Evolutionary conservation across 2,797 vertebrate species (phyloP).

Genomic region (Lerista edwardsae): DNA sequence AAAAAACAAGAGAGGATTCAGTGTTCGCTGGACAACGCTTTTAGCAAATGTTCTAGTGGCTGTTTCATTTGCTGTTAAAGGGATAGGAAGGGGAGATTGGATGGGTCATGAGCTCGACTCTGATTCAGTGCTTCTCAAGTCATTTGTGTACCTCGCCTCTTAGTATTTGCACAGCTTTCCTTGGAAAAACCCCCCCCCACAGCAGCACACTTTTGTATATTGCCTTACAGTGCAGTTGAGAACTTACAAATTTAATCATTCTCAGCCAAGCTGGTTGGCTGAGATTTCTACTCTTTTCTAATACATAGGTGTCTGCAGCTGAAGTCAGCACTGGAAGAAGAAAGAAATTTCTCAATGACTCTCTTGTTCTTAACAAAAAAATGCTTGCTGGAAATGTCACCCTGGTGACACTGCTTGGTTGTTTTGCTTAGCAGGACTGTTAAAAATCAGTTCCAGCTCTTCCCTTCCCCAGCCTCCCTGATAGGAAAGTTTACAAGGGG

Average conservation of each 20-base stretch:
- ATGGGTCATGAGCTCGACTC: conserved; percentile 23
- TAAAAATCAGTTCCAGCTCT: conserved; percentile 34
- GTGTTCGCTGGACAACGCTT: conserved; percentile 41
- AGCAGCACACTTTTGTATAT: conserved; percentile 28
- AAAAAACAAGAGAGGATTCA: conserved; percentile 58
- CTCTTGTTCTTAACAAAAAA: conserved; percentile 51
- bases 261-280: conserved; percentile 27
- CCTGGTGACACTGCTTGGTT: not conserved
- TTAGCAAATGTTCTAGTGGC: conserved; percentile 35
- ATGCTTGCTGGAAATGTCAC: conserved; percentile 41
- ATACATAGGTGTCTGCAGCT: conserved; percentile 33
- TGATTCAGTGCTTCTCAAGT: conserved; percentile 41
- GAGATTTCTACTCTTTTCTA: conserved; percentile 36
- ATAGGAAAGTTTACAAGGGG: conserved; percentile 58
- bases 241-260: conserved; percentile 52
- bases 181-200: too few relatives aligned
- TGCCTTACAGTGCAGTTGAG: conserved; percentile 39
- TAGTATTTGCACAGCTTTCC: conserved; percentile 28
- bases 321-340: conserved; percentile 53
- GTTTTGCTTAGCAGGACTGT: conserved; percentile 48
- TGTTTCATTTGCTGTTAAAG: conserved; percentile 18
- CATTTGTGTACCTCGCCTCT: conserved; percentile 40
- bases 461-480: conserved; percentile 2
- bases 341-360: conserved; percentile 59
- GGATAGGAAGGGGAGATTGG: conserved; percentile 36